These are phyloP conservation scores for Incurvaria masculella DNA, from an alignment of 2,888 invertebrate species.

Conservation along the genomic window DNA sequence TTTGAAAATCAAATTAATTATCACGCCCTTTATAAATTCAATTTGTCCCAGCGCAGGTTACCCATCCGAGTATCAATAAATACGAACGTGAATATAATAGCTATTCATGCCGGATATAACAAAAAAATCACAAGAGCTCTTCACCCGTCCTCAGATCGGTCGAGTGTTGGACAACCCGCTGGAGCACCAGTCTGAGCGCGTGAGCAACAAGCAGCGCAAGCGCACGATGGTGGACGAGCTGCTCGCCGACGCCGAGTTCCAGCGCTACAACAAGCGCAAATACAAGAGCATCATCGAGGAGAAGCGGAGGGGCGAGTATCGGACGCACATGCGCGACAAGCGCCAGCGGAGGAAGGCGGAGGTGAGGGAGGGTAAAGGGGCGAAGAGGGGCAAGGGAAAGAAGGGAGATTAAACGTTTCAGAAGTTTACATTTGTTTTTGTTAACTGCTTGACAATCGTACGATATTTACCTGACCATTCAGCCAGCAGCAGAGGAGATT, in stretches of 20 bases:
- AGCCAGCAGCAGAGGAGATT: too few species aligned
- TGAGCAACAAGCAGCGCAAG: constrained; percentile 85
- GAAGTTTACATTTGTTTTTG: too few species aligned
- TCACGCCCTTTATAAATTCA: not conserved
- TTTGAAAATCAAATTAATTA: too few species aligned
- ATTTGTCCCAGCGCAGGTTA: not conserved
- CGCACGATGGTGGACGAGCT: constrained; percentile 91
- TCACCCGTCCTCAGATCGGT: constrained; percentile 57
- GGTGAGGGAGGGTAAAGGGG: constrained; percentile 38
- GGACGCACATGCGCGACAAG: constrained; percentile 72
- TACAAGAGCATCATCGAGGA: constrained; percentile 74
- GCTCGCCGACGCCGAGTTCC: constrained; percentile 82
- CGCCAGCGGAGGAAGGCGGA: constrained; percentile 62
- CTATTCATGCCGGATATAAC: too few species aligned
- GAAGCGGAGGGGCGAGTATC: constrained; percentile 65
- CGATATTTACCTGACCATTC: too few species aligned
- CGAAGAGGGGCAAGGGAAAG: too few species aligned
- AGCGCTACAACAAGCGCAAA: constrained; percentile 76
- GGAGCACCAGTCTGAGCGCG: constrained; percentile 81
- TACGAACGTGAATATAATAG: too few species aligned
- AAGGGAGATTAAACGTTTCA: too few species aligned
- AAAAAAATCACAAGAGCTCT: too few species aligned
- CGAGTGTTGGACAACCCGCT: constrained; percentile 79
- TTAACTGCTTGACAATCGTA: too few species aligned
- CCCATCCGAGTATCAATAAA: not conserved